Evolutionary conservation across 1,140 invertebrate genomes (phyloP).

Genomic region (Neodiprion pinetum): DNA sequence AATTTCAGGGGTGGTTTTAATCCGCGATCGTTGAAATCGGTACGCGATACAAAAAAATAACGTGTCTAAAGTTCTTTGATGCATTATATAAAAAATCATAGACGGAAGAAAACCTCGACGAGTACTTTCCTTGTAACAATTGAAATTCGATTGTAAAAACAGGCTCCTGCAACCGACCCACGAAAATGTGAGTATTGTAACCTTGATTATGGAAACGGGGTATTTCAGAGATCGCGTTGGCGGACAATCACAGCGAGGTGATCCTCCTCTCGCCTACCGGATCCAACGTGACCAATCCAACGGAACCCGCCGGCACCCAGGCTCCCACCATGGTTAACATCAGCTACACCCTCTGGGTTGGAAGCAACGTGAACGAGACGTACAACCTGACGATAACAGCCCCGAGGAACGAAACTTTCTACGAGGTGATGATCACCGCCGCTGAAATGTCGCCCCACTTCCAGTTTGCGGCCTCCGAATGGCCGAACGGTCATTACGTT

Average conservation of each 20-base stretch:
- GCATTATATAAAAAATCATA: too few relatives aligned
- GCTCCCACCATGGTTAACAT: conserved; percentile 67
- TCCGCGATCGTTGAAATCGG: too few relatives aligned
- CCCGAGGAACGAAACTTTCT: conserved; percentile 82
- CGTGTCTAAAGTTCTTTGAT: too few relatives aligned
- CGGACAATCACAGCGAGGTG: conserved; percentile 42
- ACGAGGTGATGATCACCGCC: conserved; percentile 83
- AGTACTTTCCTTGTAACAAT: too few relatives aligned
- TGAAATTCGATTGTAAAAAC: too few relatives aligned
- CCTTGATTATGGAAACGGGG: too few relatives aligned
- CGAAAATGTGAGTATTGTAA: too few relatives aligned
- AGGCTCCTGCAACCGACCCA: too few relatives aligned
- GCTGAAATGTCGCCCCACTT: conserved; percentile 75
- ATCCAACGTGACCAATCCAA: conserved; percentile 35
- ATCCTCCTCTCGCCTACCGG: conserved; percentile 31
- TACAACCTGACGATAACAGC: conserved; percentile 73
- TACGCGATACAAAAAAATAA: too few relatives aligned
- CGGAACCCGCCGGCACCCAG: conserved; percentile 30
- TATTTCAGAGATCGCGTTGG: conserved; percentile 9
- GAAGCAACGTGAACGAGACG: conserved; percentile 80
- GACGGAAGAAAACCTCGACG: too few relatives aligned
- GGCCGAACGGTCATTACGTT: conserved; percentile 90
- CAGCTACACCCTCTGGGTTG: conserved; percentile 86
- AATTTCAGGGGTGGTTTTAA: too few relatives aligned
- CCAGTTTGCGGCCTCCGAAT: conserved; percentile 80